Conservation (phyloP, 1,140 invertebrate genomes). For the Lucilia sericata region DNA sequence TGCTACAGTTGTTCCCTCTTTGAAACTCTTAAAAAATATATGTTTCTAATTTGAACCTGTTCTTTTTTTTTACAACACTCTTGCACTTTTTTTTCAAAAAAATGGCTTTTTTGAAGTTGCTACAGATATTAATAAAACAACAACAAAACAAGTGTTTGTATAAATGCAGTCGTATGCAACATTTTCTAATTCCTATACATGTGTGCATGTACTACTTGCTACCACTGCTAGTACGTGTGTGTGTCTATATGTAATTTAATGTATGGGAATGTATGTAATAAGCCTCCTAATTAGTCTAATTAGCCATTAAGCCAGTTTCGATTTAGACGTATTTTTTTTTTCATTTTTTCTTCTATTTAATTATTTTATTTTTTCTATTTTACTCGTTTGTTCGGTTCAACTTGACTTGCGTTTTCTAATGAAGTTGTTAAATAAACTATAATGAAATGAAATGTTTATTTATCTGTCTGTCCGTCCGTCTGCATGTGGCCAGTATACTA, state of each 20-base stretch:
- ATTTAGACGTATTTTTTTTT: constrained; percentile 17
- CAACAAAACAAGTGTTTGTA: background rate
- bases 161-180: background rate
- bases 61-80: background rate
- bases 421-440: constrained; percentile 34
- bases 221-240: background rate
- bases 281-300: constrained; percentile 40
- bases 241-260: background rate
- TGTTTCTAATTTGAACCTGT: constrained; percentile 17
- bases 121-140: background rate
- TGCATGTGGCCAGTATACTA: background rate
- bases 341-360: background rate
- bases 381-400: background rate
- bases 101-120: background rate
- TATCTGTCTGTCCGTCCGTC: background rate
- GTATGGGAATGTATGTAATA: constrained; percentile 29
- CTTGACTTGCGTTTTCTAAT: constrained; percentile 37
- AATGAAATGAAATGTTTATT: constrained; percentile 19
- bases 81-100: background rate
- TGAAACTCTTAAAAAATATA: background rate
- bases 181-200: background rate
- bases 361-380: background rate
- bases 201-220: background rate
- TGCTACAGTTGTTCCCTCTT: too few relatives aligned
- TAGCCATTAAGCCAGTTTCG: constrained; percentile 42